phyloP scores from a whole-genome alignment of 2,113 vertebrate genomes.

The Myrmecobius fasciatus region DNA sequence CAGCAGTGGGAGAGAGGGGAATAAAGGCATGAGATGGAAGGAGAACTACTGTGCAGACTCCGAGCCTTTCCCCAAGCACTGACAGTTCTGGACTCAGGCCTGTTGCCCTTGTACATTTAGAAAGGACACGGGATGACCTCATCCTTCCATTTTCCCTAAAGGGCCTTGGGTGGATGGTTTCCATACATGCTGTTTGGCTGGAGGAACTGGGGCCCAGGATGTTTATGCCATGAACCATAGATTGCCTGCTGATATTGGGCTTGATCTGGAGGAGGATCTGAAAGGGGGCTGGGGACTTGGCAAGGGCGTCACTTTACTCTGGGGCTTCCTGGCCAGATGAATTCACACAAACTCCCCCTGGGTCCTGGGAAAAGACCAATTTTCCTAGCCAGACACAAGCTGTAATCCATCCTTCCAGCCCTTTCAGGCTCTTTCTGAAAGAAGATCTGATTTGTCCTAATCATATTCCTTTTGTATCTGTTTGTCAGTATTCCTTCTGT shows the following conservation, averaged over 20 bases:
- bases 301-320: slow-evolving; percentile 76
- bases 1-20: background rate
- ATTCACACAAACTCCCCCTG: slow-evolving; percentile 75
- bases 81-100: background rate
- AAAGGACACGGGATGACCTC: background rate
- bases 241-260: slow-evolving; percentile 11
- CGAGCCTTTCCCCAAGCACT: background rate
- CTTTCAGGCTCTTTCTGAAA: slow-evolving; percentile 18
- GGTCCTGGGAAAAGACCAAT: slow-evolving; percentile 60
- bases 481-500: background rate
- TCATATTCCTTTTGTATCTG: background rate
- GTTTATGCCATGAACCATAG: slow-evolving; percentile 76
- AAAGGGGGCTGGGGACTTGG: slow-evolving; percentile 51
- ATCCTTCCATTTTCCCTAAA: slow-evolving; percentile 10
- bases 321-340: slow-evolving; percentile 77
- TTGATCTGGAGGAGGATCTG: slow-evolving; percentile 60
- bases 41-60: background rate
- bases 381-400: slow-evolving; percentile 60
- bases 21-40: background rate
- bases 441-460: background rate
- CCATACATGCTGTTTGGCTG: slow-evolving; percentile 66
- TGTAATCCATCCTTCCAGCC: slow-evolving; percentile 44
- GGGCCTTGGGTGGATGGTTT: slow-evolving; percentile 66
- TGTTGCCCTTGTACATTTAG: background rate
- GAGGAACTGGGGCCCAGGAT: slow-evolving; percentile 60